Conservation (phyloP, 2,888 invertebrate species). For the Rutpela maculata region DNA sequence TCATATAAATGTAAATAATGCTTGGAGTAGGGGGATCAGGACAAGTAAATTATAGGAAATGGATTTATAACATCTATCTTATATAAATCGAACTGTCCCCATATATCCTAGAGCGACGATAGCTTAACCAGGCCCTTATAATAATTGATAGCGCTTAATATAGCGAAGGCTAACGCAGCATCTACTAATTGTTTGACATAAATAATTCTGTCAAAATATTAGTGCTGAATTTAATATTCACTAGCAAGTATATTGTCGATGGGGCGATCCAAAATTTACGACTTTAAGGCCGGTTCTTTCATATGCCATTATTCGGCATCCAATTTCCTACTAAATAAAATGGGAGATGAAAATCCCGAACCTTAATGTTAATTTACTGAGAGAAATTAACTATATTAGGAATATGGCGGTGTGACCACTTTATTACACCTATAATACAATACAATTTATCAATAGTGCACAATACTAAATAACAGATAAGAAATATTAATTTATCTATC, state of each 20-base stretch:
- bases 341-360: too few relatives aligned
- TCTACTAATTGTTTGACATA: conserved; percentile 28
- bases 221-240: conserved; percentile 21
- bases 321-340: too few relatives aligned
- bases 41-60: conserved; percentile 4
- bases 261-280: background rate
- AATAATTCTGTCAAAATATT: conserved; percentile 26
- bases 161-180: conserved; percentile 27
- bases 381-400: too few relatives aligned
- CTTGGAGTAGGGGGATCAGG: background rate
- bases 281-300: too few relatives aligned
- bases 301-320: too few relatives aligned
- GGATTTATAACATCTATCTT: conserved; percentile 5
- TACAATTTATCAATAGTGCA: too few relatives aligned
- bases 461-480: too few relatives aligned
- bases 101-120: conserved; percentile 10
- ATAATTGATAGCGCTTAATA: conserved; percentile 30
- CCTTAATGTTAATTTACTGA: too few relatives aligned
- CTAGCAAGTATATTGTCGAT: conserved; percentile 9
- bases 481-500: too few relatives aligned
- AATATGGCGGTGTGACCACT: too few relatives aligned
- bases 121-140: conserved; percentile 25
- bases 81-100: conserved; percentile 22
- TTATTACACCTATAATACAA: too few relatives aligned
- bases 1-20: too few relatives aligned